Evolutionary conservation across 1,140 invertebrate species (phyloP), one percentile per base, ranked within the genome.

Genomic region (Anastatus disparis): DNA sequence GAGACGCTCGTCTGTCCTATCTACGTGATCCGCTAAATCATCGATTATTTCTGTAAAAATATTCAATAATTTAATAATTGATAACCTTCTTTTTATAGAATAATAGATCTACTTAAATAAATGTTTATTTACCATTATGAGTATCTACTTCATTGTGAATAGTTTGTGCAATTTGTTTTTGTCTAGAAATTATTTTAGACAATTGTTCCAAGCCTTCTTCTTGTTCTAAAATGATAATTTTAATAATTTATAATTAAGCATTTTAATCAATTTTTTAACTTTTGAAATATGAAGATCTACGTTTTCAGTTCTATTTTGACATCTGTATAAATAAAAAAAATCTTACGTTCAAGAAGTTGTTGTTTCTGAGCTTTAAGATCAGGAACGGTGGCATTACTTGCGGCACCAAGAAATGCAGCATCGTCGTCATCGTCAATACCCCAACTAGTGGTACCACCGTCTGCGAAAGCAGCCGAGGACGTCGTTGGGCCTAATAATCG

Each of bases 81-180:
- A 38, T 38, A 12, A 24, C 40, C 62, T 13, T 27, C 52, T 27
- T 68, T 40, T 71, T 50, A 73, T 75, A 44, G n/a, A n/a, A 24
- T 50, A 12, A 38, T 65, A 56, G 50, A 55, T 10, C 38, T 40
- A 22, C 26, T 13, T 17, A 62, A 70, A 61, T 35, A 17, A 48
- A 38, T 50, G 56, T 56, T 61, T 67, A 70, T 65, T 81, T 81
- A 93, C 92, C 92, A 88, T 94, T 94, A 76, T 95, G 94, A 73
- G 89, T 81, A 79, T 93, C 90, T 1, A 95, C 93, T 88, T 95
- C 93, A 79, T 87, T 88, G 26, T 90, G 89, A 75, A 95, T 92
- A 52, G 89, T 90, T 48, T 90, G 83, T 24, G 93, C 93, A 76
- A 95, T 90, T 76, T 91, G 84, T 75, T 93, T 94, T 79, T 95